These are phyloP conservation scores for Drosophila atripex DNA, from an alignment of 2,888 invertebrate genomes.

Conservation along the genomic window DNA sequence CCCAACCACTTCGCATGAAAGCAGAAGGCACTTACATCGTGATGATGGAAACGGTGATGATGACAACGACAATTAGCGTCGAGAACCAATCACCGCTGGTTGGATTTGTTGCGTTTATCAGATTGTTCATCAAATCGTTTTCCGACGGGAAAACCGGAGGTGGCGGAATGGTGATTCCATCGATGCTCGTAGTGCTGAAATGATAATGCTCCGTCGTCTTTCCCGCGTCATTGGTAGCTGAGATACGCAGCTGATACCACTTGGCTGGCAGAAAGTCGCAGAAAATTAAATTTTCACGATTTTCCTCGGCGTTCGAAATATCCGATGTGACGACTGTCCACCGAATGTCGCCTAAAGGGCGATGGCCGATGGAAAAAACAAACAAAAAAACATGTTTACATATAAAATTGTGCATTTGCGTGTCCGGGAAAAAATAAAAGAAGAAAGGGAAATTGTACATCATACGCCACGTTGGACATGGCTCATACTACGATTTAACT, in stretches of 20 bases:
- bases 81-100: slow-evolving; percentile 83
- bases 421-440: slow-evolving; percentile 4
- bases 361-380: slow-evolving; percentile 14
- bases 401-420: slow-evolving; percentile 8
- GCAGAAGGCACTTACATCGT: slow-evolving; percentile 80
- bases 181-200: slow-evolving; percentile 86
- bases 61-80: slow-evolving; percentile 82
- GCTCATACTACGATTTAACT: slow-evolving; percentile 24
- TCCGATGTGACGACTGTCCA: slow-evolving; percentile 84
- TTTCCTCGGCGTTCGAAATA: slow-evolving; percentile 84
- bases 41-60: slow-evolving; percentile 81
- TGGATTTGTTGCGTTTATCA: slow-evolving; percentile 82
- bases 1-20: slow-evolving; percentile 3
- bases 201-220: slow-evolving; percentile 87
- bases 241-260: slow-evolving; percentile 86
- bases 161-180: slow-evolving; percentile 84
- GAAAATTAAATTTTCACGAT: slow-evolving; percentile 84
- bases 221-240: slow-evolving; percentile 87
- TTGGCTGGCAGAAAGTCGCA: slow-evolving; percentile 86
- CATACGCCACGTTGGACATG: slow-evolving; percentile 50
- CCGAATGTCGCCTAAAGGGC: slow-evolving; percentile 81
- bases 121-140: slow-evolving; percentile 82
- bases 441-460: slow-evolving; percentile 55
- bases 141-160: slow-evolving; percentile 82
- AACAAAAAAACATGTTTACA: slow-evolving; percentile 13